Base-by-base conservation (phyloP, 1,140 invertebrate species). In the Matsumurasca onukii region DNA sequence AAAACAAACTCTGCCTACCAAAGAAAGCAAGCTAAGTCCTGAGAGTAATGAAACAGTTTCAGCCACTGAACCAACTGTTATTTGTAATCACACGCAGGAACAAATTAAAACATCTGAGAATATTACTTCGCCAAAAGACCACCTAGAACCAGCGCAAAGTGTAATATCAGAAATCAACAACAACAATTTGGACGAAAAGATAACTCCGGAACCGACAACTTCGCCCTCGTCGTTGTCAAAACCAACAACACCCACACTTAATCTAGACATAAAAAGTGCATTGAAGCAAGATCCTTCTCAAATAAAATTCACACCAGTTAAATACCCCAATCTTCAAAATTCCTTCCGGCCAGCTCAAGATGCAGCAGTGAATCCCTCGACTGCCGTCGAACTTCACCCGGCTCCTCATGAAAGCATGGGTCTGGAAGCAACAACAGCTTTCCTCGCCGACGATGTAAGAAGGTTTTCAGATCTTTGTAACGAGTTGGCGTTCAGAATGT, bases 401-500 rank as follows among this genome's bases (percentile, higher is more conserved):
- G 85, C 85, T 69, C 86, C 86, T 0, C 80, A 84, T 20, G 84
- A 86, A 76, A 86, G 86, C 67, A 86, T 87, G 69, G 91, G 90
- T 0, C 77, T 93, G 20, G 91, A 93, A 78, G 87, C 87, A 2
- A 92, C 88, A 27, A 86, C 87, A 1, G 84, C 84, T 64, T 80
- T 84, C 69, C 81, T 92, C n/a, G 87, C 86, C 15, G 82, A 85
- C 68, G 90, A 92, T 75, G 82, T 91, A 39, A 75, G 82, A 0
- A 82, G 86, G 30, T 93, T 92, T 73, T 82, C 87, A 1, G 86
- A 89, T 72, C 80, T 94, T 0, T 93, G 91, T 77, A 95, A 95
- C 74, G 90, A 94, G 75, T 76, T 95, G 22, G 91, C 91, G 0
- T 91, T 94, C 66, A 86, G 85, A 74, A 91, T 92, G 77, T 91